Evolutionary conservation across 2,797 vertebrate species (phyloP).

Genomic region (Lacerta viridis): DNA sequence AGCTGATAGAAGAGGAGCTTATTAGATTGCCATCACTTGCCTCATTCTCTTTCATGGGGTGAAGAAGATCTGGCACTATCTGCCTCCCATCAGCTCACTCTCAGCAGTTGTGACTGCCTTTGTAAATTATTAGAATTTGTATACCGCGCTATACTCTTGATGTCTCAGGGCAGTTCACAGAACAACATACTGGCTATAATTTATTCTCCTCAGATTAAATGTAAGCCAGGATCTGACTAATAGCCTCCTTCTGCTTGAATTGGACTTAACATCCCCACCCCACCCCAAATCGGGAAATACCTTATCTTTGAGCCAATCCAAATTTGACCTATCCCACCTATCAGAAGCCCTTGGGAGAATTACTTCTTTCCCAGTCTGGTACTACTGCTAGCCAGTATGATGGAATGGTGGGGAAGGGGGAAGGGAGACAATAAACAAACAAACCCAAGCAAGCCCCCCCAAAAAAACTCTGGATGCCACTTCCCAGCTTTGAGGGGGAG

Average conservation of each 20-base stretch:
- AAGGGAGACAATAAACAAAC: too few species aligned
- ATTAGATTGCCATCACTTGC: not conserved
- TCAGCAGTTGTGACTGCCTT: not conserved
- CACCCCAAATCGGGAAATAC: not conserved
- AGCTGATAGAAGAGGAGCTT: not conserved
- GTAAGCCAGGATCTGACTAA: not conserved
- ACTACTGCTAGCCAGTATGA: not conserved
- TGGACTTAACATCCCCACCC: not conserved
- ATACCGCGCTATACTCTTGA: too few species aligned
- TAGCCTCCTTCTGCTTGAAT: not conserved
- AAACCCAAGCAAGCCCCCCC: too few species aligned
- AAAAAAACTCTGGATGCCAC: too few species aligned
- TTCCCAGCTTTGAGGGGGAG: too few species aligned
- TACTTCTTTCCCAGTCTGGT: not conserved
- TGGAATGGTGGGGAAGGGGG: not conserved
- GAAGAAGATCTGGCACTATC: not conserved
- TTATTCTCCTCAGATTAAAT: not conserved
- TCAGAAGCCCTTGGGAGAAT: not conserved
- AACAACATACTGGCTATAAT: not conserved
- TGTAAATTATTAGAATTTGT: not conserved
- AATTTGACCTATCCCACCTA: not conserved
- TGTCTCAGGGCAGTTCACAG: too few species aligned
- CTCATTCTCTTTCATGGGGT: not conserved
- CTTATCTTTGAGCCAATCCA: not conserved
- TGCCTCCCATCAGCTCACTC: not conserved